Conservation (phyloP, 2,888 invertebrate genomes). For the Pristionchus entomophagus region DNA sequence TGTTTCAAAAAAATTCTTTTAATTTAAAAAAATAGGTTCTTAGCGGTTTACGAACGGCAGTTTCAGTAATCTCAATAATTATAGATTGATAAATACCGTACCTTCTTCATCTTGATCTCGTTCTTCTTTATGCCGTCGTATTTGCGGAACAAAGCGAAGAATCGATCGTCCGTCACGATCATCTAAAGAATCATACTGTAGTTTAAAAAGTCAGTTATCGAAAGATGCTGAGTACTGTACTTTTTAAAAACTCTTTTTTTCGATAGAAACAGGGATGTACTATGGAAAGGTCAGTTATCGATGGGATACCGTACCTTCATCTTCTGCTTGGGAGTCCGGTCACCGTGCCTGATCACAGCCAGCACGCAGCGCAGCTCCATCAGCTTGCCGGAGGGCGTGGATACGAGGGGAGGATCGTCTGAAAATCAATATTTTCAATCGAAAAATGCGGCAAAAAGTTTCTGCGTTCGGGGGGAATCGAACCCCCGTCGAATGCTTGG, state of each 20-base stretch:
- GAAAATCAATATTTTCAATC: conserved; percentile 75
- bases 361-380: conserved; percentile 94
- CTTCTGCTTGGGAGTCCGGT: conserved; percentile 99
- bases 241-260: no score
- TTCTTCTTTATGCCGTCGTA: conserved; percentile 95
- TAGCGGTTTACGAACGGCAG: neutral
- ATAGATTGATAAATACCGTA: neutral
- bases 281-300: neutral
- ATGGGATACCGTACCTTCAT: conserved; percentile 86
- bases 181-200: conserved; percentile 51
- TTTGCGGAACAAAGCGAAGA: conserved; percentile 98
- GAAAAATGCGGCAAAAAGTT: neutral
- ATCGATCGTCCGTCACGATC: conserved; percentile 70
- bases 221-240: neutral
- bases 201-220: neutral
- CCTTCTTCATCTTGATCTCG: conserved; percentile 85
- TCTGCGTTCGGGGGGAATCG: conserved; percentile 58
- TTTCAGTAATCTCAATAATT: neutral
- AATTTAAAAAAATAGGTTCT: no score
- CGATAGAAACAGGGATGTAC: no score
- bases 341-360: conserved; percentile 96
- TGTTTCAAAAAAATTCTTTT: no score
- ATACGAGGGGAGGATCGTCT: conserved; percentile 96
- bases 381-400: conserved; percentile 98
- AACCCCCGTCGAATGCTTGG: conserved; percentile 62